Evolutionary conservation across 2,113 vertebrate genomes (phyloP).

Genomic region (Mormyrus lacerda): DNA sequence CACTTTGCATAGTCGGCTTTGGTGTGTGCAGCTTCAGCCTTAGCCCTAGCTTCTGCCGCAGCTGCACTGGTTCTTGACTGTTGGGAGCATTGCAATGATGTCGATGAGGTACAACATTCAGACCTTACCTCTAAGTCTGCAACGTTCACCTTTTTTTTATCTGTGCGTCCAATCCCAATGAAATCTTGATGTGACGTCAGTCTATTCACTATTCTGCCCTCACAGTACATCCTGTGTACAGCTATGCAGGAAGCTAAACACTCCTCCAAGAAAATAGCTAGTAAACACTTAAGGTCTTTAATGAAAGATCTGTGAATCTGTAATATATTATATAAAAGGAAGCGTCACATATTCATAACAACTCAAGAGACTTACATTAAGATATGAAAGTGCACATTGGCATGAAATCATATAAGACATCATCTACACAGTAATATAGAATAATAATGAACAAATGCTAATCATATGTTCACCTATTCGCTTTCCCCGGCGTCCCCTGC

Average conservation of each 20-base stretch:
- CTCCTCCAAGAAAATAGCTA: background rate
- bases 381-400: background rate
- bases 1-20: background rate
- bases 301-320: background rate
- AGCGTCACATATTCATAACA: background rate
- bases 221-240: background rate
- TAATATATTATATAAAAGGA: background rate
- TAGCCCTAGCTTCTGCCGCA: background rate
- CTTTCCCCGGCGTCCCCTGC: too few relatives aligned
- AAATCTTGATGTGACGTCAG: too few relatives aligned
- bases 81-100: too few relatives aligned
- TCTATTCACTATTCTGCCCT: background rate
- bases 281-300: background rate
- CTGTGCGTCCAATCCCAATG: too few relatives aligned
- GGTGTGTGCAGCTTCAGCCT: background rate
- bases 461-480: too few relatives aligned
- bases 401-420: background rate
- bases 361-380: background rate
- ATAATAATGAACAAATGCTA: too few relatives aligned
- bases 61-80: background rate
- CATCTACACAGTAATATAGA: too few relatives aligned
- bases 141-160: too few relatives aligned
- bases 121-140: too few relatives aligned
- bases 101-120: too few relatives aligned
- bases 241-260: background rate